Evolutionary conservation across 2,113 vertebrate genomes (phyloP).

Genomic region (Brienomyrus longianalis): DNA sequence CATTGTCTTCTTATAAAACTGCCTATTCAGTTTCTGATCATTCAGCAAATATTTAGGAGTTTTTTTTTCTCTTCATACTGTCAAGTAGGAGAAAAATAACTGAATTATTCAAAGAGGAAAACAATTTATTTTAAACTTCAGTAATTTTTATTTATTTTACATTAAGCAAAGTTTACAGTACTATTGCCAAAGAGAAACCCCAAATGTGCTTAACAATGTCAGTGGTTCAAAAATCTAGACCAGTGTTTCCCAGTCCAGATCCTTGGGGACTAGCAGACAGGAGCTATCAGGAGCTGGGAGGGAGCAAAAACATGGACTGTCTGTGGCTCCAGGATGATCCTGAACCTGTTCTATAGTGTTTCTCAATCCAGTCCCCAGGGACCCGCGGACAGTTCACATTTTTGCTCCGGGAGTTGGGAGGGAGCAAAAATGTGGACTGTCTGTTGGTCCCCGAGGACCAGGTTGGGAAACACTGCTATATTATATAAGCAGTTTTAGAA

Average conservation of each 20-base stretch:
- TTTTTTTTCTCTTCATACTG: not conserved
- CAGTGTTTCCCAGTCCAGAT: not conserved
- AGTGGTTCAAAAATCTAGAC: not conserved
- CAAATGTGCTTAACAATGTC: not conserved
- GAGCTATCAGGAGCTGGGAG: not conserved
- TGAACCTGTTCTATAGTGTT: not conserved
- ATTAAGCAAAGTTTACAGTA: not conserved
- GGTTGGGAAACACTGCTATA: not conserved
- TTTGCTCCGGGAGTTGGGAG: not conserved
- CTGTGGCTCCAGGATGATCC: not conserved
- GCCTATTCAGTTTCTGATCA: slow-evolving; percentile 13
- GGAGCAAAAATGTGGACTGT: not conserved
- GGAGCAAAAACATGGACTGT: not conserved
- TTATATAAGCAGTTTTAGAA: not conserved
- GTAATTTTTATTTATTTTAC: not conserved
- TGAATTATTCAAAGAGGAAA: not conserved
- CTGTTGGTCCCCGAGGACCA: not conserved
- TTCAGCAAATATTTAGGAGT: slow-evolving; percentile 14
- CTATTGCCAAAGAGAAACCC: not conserved
- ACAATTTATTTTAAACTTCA: not conserved
- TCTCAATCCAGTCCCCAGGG: not conserved
- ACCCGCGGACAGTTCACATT: not conserved
- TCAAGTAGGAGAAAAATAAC: not conserved
- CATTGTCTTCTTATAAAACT: slow-evolving; percentile 19
- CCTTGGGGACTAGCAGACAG: not conserved